Evolutionary conservation across 1,140 invertebrate species (phyloP).

Genomic region (Colletes latitarsis): DNA sequence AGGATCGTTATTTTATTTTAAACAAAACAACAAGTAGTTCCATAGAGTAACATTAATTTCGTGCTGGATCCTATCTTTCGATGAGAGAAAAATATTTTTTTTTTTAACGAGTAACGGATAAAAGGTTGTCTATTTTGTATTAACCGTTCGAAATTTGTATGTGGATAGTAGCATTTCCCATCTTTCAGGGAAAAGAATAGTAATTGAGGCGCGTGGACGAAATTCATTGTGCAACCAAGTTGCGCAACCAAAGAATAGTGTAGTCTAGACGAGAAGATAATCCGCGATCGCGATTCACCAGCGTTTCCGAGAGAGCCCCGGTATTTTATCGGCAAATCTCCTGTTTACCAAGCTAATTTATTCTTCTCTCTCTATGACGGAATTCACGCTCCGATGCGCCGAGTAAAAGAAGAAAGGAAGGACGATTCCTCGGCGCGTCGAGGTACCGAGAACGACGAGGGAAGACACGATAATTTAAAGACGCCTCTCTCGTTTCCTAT

Average conservation of each 20-base stretch:
- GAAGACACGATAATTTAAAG: too few species aligned
- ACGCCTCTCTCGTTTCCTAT: too few species aligned
- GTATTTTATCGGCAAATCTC: slow-evolving; percentile 24
- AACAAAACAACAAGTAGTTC: too few species aligned
- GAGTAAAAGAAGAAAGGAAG: neutral
- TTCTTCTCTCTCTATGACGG: neutral
- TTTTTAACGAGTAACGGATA: too few species aligned
- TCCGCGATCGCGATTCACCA: slow-evolving; percentile 3
- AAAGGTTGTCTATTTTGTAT: too few species aligned
- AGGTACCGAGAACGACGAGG: neutral
- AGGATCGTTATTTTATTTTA: too few species aligned
- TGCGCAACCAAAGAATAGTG: slow-evolving; percentile 10
- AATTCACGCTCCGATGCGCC: slow-evolving; percentile 15
- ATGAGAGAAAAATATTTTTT: too few species aligned
- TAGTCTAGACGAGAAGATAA: neutral
- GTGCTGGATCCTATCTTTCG: too few species aligned
- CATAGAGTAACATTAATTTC: too few species aligned
- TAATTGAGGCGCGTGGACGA: neutral
- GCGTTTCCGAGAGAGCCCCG: neutral
- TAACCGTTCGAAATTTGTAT: neutral
- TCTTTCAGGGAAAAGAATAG: too few species aligned
- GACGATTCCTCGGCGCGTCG: neutral
- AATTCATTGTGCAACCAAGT: neutral
- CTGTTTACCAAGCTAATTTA: slow-evolving; percentile 14
- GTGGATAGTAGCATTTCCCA: neutral